Conservation (phyloP, 2,113 vertebrate genomes). For the Saguinus imperator region DNA sequence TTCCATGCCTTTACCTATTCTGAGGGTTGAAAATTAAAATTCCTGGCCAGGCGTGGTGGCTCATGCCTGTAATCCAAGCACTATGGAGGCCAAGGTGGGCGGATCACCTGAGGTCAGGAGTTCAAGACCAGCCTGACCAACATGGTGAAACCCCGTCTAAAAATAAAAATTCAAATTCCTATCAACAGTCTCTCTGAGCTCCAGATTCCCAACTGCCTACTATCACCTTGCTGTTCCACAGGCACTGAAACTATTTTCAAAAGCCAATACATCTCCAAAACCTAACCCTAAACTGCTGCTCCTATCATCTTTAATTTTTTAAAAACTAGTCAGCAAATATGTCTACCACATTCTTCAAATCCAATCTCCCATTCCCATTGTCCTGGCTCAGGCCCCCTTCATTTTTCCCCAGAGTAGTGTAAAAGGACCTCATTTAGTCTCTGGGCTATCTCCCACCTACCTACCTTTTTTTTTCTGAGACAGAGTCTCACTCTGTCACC, state of each 20-base stretch:
- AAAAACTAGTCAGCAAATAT: background rate
- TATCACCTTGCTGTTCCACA: background rate
- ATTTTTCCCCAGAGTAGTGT: background rate
- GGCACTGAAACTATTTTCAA: background rate
- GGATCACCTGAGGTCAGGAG: too few relatives aligned
- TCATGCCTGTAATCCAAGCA: too few relatives aligned
- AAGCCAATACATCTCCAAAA: conserved; percentile 38
- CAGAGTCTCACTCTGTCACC: too few relatives aligned
- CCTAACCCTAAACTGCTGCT: background rate
- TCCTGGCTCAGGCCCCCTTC: background rate
- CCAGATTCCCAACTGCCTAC: background rate
- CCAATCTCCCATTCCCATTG: background rate
- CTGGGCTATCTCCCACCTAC: background rate
- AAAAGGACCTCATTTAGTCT: background rate
- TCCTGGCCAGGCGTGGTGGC: background rate
- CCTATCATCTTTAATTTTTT: background rate
- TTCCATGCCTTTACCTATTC: background rate
- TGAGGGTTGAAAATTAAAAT: background rate
- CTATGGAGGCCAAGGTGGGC: too few relatives aligned
- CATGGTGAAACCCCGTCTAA: too few relatives aligned
- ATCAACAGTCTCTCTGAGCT: background rate
- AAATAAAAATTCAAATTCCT: background rate
- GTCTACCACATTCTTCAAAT: background rate
- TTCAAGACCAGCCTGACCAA: too few relatives aligned
- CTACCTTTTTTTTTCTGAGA: too few relatives aligned